These are phyloP conservation scores for Cremastobaeus sp. DNA, from an alignment of 2,888 invertebrate species.

Conservation along the genomic window DNA sequence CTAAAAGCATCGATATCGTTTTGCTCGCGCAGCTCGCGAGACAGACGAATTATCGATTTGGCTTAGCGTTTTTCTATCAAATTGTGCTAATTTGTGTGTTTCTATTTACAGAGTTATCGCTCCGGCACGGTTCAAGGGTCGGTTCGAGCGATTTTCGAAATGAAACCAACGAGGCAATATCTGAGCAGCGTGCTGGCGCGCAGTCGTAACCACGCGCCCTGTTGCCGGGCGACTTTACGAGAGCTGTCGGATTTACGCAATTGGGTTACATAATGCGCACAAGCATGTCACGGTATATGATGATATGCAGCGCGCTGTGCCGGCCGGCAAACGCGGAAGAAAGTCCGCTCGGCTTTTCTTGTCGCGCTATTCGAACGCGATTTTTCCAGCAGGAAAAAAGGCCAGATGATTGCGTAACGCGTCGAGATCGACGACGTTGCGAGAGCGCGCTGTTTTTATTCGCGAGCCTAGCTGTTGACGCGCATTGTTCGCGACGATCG, in stretches of 20 bases:
- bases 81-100: no score
- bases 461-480: no score
- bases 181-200: conserved; percentile 12
- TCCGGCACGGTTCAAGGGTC: conserved; percentile 32
- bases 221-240: conserved; percentile 69
- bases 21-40: no score
- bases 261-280: conserved; percentile 72
- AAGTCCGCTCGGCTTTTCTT: conserved; percentile 15
- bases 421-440: no score
- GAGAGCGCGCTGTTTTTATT: background rate
- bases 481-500: no score
- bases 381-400: background rate
- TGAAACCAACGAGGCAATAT: conserved; percentile 16
- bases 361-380: background rate
- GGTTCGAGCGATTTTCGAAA: conserved; percentile 5
- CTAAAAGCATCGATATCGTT: no score
- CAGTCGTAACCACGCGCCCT: conserved; percentile 56
- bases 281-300: conserved; percentile 64
- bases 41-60: no score
- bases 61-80: no score
- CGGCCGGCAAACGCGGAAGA: conserved; percentile 55
- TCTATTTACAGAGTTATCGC: no score
- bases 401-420: background rate
- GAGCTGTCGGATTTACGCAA: conserved; percentile 73
- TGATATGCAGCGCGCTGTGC: conserved; percentile 40